These are phyloP conservation scores for Rattus rattus DNA, from an alignment of 2,113 vertebrate species.

Conservation along the genomic window DNA sequence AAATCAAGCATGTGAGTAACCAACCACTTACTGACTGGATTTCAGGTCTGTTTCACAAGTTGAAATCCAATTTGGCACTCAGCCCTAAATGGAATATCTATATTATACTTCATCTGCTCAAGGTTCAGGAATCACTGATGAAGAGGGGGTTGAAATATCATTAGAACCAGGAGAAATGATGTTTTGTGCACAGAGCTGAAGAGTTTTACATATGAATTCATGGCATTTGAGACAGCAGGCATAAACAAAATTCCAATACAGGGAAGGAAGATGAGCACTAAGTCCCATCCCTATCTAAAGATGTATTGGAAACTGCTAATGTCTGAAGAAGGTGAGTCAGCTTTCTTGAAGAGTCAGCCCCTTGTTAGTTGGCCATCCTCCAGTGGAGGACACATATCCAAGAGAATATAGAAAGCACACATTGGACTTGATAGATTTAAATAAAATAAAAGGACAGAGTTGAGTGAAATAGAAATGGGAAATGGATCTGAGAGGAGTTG, in stretches of 20 bases:
- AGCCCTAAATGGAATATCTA: not conserved
- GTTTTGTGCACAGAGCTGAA: not conserved
- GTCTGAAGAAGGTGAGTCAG: not conserved
- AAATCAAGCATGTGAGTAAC: not conserved
- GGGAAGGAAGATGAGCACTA: not conserved
- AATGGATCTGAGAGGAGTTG: too few species aligned
- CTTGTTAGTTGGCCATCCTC: not conserved
- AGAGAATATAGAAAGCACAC: not conserved
- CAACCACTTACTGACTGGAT: not conserved
- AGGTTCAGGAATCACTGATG: not conserved
- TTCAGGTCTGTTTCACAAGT: not conserved
- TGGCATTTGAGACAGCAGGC: not conserved
- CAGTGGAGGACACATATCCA: not conserved
- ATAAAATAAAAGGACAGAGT: not conserved
- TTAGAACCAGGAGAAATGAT: not conserved
- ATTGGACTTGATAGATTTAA: not conserved
- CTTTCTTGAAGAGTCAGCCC: not conserved
- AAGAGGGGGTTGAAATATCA: not conserved
- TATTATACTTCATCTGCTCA: not conserved
- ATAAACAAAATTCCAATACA: not conserved
- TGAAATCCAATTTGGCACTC: not conserved
- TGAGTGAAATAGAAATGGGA: not conserved
- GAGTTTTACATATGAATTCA: not conserved
- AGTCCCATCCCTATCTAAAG: not conserved
- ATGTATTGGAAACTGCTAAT: not conserved